Evolutionary conservation across 2,888 invertebrate genomes (phyloP).

Genomic region (Patella caerulea): DNA sequence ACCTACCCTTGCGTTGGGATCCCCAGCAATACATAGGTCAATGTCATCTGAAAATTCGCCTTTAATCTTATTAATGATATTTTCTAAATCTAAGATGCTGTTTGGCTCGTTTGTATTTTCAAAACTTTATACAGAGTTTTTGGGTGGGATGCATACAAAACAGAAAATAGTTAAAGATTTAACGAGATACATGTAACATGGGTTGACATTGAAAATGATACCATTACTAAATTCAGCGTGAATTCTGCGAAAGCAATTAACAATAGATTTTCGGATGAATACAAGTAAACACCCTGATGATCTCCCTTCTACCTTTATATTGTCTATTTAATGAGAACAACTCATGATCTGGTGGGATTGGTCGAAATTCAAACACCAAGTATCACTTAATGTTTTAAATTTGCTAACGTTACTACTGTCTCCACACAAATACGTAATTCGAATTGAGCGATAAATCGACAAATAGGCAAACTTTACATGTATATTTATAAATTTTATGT

Average conservation of each 20-base stretch:
- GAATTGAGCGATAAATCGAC: too few relatives aligned
- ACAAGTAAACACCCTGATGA: background rate
- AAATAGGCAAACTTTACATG: too few relatives aligned
- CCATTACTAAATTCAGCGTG: conserved; percentile 5
- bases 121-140: too few relatives aligned
- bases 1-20: background rate
- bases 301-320: background rate
- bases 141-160: too few relatives aligned
- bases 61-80: too few relatives aligned
- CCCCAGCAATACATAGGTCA: background rate
- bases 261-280: background rate
- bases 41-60: background rate
- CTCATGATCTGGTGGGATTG: background rate
- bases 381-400: background rate
- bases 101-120: too few relatives aligned
- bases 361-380: background rate
- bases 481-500: too few relatives aligned
- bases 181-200: background rate
- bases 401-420: too few relatives aligned
- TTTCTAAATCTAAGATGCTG: too few relatives aligned
- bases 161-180: background rate
- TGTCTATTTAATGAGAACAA: background rate
- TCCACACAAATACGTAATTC: too few relatives aligned
- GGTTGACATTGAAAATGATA: background rate
- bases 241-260: background rate